Evolutionary conservation across 2,888 invertebrate genomes (phyloP).

Genomic region (Plutella xylostella): DNA sequence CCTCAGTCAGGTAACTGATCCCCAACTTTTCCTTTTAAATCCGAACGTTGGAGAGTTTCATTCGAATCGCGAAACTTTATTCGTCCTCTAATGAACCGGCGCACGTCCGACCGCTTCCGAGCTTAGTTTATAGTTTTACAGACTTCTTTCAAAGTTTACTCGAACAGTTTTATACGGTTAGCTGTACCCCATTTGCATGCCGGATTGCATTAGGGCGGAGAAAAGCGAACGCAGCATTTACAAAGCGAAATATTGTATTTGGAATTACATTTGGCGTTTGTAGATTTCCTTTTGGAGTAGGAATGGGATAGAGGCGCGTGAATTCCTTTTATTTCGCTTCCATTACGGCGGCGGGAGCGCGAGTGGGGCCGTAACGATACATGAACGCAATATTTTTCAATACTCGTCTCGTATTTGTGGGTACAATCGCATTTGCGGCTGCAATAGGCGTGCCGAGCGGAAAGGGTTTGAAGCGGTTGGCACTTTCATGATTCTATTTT

Average conservation of each 20-base stretch:
- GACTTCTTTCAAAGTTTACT: constrained; percentile 30
- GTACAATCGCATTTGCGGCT: constrained; percentile 14
- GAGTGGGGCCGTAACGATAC: constrained; percentile 27
- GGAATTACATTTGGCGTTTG: constrained; percentile 34
- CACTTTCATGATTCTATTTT: constrained; percentile 26
- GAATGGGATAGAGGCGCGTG: neutral
- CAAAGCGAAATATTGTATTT: constrained; percentile 24
- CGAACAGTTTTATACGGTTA: constrained; percentile 23
- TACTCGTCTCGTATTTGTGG: constrained; percentile 43
- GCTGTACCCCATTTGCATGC: constrained; percentile 33
- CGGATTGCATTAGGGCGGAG: constrained; percentile 26
- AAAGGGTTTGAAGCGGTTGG: constrained; percentile 20
- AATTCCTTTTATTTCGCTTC: constrained; percentile 28
- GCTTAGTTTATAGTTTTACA: constrained; percentile 33
- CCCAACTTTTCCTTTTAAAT: neutral
- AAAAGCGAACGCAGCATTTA: constrained; percentile 15
- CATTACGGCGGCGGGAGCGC: constrained; percentile 43
- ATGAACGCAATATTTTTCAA: constrained; percentile 47
- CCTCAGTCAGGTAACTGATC: constrained; percentile 55
- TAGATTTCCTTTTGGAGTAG: constrained; percentile 2
- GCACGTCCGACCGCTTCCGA: constrained; percentile 22
- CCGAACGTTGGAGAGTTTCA: constrained; percentile 5
- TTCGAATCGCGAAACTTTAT: constrained; percentile 21
- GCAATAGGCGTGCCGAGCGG: constrained; percentile 26
- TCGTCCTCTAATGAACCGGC: constrained; percentile 44